Percentiles rank a stretch among this genome's conserved stretches.
Evolutionary conservation across 2,888 invertebrate species (phyloP).

Genomic region (Suillia variegata): DNA sequence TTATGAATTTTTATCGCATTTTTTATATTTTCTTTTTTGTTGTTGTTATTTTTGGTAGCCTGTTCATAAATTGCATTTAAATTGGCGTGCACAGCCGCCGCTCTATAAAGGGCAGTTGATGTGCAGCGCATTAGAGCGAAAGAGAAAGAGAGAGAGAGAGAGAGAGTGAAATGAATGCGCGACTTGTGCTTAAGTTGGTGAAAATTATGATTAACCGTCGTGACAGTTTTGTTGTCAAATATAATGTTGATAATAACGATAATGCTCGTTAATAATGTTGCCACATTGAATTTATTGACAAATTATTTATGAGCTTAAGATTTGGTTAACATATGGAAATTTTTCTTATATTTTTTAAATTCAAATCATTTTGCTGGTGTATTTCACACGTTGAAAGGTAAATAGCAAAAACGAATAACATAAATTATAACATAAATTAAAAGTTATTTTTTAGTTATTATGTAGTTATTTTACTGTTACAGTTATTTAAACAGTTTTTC

Average conservation of each 20-base stretch:
- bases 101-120: neutral
- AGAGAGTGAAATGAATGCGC: neutral
- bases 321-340: too few relatives aligned
- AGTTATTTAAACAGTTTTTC: too few relatives aligned
- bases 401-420: too few relatives aligned
- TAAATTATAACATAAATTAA: too few relatives aligned
- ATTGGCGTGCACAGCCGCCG: neutral
- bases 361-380: too few relatives aligned
- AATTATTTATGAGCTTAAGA: too few relatives aligned
- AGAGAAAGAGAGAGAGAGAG: neutral
- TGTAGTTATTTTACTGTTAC: too few relatives aligned
- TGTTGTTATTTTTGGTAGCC: neutral
- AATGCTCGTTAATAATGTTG: neutral
- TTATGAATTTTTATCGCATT: neutral
- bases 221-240: neutral
- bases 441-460: too few relatives aligned
- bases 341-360: too few relatives aligned
- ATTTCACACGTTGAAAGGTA: too few relatives aligned
- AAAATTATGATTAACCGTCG: constrained; percentile 3
- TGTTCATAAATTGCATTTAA: constrained; percentile 1
- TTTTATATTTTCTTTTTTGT: neutral
- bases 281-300: too few relatives aligned
- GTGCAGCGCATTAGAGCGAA: neutral
- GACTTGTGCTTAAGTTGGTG: neutral
- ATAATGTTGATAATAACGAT: neutral